These are phyloP conservation scores for Sussaba pulchella DNA, from an alignment of 2,888 invertebrate species.

Conservation along the genomic window DNA sequence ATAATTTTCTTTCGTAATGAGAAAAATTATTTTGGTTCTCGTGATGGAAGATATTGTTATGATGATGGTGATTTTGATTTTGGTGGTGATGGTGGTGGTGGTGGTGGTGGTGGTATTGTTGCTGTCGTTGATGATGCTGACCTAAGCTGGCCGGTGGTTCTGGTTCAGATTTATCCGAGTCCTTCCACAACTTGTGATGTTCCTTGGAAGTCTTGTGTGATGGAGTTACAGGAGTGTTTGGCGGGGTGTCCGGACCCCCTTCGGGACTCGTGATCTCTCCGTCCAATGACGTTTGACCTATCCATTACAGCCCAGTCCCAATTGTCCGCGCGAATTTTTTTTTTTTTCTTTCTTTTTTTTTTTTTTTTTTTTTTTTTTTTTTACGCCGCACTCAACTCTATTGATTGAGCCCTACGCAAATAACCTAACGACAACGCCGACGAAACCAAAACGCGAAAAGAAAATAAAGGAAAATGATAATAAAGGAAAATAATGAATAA, in stretches of 20 bases:
- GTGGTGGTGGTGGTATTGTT: conserved; percentile 71
- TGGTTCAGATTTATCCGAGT: conserved; percentile 78
- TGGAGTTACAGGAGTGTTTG: conserved; percentile 83
- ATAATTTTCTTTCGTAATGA: conserved; percentile 81
- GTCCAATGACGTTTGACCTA: conserved; percentile 84
- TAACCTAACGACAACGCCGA: conserved; percentile 83
- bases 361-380: conserved; percentile 74
- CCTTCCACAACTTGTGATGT: conserved; percentile 80
- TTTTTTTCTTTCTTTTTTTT: conserved; percentile 72
- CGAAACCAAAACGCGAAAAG: conserved; percentile 78
- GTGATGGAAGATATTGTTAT: conserved; percentile 85
- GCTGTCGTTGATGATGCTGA: conserved; percentile 84
- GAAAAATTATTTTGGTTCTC: conserved; percentile 80
- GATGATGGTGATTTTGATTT: conserved; percentile 81
- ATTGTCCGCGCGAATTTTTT: conserved; percentile 78
- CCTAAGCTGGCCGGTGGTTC: conserved; percentile 81
- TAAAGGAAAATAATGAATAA: no score
- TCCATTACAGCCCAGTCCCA: conserved; percentile 84
- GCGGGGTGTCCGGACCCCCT: conserved; percentile 83
- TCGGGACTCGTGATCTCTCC: conserved; percentile 81
- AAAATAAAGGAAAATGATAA: conserved; percentile 66
- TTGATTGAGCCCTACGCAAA: conserved; percentile 81
- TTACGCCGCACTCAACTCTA: conserved; percentile 78
- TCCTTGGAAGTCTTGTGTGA: conserved; percentile 81
- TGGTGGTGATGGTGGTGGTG: conserved; percentile 80